phyloP scores from a whole-genome alignment of 1,140 invertebrate species.

The Drosophila obscura region DNA sequence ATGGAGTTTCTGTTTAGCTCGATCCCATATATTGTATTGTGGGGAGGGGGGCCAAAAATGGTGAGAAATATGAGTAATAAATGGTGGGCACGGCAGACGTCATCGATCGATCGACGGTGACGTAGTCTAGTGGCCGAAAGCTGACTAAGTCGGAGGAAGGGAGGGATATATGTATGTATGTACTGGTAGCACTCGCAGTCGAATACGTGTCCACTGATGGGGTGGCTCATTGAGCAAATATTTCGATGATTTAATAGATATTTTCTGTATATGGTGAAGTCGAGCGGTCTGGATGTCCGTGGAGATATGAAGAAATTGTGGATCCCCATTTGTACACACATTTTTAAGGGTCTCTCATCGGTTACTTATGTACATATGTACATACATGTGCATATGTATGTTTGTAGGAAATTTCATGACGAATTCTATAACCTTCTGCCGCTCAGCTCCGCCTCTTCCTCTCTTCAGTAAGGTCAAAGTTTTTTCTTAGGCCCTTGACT shows the following conservation, averaged over 20 bases:
- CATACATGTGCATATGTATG: too few species aligned
- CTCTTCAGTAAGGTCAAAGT: conserved; percentile 43
- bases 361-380: too few species aligned
- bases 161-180: not conserved
- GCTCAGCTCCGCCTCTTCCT: conserved; percentile 2
- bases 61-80: conserved; percentile 27
- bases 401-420: not conserved
- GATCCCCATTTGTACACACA: too few species aligned
- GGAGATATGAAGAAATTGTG: too few species aligned
- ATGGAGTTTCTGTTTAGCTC: not conserved
- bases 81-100: conserved; percentile 12
- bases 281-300: conserved; percentile 23
- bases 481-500: conserved; percentile 47
- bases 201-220: not conserved
- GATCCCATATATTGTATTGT: conserved; percentile 5
- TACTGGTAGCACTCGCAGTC: conserved; percentile 2
- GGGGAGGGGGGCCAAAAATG: conserved; percentile 9
- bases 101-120: conserved; percentile 24
- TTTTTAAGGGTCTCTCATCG: not conserved
- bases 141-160: conserved; percentile 20
- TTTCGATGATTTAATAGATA: conserved; percentile 40
- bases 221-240: conserved; percentile 44
- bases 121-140: conserved; percentile 8
- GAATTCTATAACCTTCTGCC: conserved; percentile 23
- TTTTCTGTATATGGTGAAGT: not conserved